Percentiles rank a stretch among this genome's conserved stretches.
Conservation (phyloP, 2,113 vertebrate species). For the Xyliphius kryptos region DNA sequence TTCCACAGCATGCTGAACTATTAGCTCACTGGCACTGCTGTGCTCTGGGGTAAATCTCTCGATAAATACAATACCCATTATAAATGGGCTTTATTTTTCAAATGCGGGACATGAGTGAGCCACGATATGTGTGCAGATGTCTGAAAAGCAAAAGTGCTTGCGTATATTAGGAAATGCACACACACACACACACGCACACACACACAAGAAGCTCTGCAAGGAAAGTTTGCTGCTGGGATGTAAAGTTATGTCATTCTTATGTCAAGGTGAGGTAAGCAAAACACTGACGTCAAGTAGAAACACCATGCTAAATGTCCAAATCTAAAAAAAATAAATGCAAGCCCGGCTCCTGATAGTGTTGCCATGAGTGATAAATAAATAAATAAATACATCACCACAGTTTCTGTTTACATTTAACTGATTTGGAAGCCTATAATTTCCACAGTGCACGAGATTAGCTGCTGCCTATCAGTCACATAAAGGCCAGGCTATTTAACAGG, state of each 20-base stretch:
- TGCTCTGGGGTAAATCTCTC: slow-evolving; percentile 44
- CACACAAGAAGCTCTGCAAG: slow-evolving; percentile 18
- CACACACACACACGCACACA: too few relatives aligned
- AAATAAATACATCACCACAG: slow-evolving; percentile 43
- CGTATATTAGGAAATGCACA: slow-evolving; percentile 15
- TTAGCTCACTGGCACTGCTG: slow-evolving; percentile 54
- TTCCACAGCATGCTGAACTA: slow-evolving; percentile 47
- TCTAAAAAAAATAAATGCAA: slow-evolving; percentile 11
- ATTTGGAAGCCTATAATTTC: slow-evolving; percentile 44
- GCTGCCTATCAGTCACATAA: slow-evolving; percentile 46
- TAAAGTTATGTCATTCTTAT: not conserved
- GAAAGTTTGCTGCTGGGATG: slow-evolving; percentile 9
- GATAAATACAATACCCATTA: slow-evolving; percentile 43
- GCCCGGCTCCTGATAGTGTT: slow-evolving; percentile 46
- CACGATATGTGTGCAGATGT: not conserved
- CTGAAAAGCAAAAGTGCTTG: not conserved
- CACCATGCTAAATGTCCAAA: not conserved
- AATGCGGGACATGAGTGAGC: too few relatives aligned
- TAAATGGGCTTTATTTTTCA: slow-evolving; percentile 32
- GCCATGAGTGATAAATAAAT: slow-evolving; percentile 52
- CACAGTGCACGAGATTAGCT: slow-evolving; percentile 49
- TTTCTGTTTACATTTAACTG: slow-evolving; percentile 58
- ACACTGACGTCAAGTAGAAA: not conserved
- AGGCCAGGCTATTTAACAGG: slow-evolving; percentile 48
- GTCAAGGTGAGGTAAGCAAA: slow-evolving; percentile 8